Conservation (phyloP, 2,113 vertebrate genomes). For the Balaenoptera acutorostrata region DNA sequence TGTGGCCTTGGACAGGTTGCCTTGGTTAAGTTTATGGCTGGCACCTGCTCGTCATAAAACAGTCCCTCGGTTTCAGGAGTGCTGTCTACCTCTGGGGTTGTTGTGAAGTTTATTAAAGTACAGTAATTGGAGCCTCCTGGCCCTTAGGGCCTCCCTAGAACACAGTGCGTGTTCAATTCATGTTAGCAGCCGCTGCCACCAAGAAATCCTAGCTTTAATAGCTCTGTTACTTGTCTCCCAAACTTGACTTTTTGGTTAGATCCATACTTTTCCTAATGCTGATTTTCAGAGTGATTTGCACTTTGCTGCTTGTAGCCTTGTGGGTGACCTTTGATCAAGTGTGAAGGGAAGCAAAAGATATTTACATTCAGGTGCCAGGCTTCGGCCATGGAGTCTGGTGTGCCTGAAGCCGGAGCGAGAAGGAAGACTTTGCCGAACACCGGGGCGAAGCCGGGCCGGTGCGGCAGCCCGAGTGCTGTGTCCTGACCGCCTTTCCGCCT, state of each 20-base stretch:
- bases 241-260: neutral
- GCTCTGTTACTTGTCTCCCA: neutral
- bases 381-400: neutral
- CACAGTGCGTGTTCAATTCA: neutral
- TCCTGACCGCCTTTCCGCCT: neutral
- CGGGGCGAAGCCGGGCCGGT: neutral
- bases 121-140: neutral
- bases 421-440: neutral
- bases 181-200: fast-evolving
- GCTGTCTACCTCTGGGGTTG: fast-evolving
- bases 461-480: fast-evolving
- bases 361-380: neutral
- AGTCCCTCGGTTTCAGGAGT: neutral
- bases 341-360: neutral
- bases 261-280: neutral
- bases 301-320: neutral
- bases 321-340: neutral
- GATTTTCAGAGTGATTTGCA: neutral
- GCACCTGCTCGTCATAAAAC: neutral
- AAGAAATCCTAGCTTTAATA: neutral
- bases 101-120: neutral
- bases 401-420: neutral
- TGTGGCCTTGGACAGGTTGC: neutral
- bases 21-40: neutral
- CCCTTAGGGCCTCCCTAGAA: neutral